Percentiles rank a stretch among this genome's conserved stretches.
phyloP scores from a whole-genome alignment of 2,113 vertebrate genomes.

The Cavia aperea region DNA sequence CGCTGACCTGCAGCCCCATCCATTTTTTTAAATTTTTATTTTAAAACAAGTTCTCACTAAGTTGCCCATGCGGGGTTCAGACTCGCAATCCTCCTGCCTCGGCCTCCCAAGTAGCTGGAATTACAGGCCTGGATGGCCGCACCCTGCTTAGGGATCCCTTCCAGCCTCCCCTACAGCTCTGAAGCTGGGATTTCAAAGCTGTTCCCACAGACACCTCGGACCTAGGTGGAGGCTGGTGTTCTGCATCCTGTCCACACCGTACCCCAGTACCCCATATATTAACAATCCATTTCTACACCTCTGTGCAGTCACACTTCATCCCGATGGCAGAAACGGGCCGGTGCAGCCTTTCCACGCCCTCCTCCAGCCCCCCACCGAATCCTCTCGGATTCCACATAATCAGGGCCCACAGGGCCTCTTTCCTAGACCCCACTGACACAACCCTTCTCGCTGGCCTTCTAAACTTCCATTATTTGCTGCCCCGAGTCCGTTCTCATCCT shows the following conservation, averaged over 20 bases:
- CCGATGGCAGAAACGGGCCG: neutral
- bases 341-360: neutral
- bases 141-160: neutral
- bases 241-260: neutral
- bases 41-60: neutral
- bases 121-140: neutral
- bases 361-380: neutral
- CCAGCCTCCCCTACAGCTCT: slow-evolving; percentile 36
- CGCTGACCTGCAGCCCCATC: neutral
- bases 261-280: neutral
- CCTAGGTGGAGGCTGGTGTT: neutral
- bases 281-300: neutral
- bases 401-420: neutral
- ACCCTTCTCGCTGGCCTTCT: neutral
- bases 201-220: neutral
- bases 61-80: neutral
- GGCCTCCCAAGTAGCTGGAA: neutral
- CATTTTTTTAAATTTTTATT: neutral
- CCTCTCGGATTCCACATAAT: neutral
- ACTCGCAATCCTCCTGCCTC: neutral
- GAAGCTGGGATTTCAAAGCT: neutral
- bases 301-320: neutral
- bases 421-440: neutral
- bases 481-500: neutral
- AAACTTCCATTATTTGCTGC: neutral